Evolutionary conservation across 2,113 vertebrate genomes (phyloP).

Genomic region (Cariama cristata): DNA sequence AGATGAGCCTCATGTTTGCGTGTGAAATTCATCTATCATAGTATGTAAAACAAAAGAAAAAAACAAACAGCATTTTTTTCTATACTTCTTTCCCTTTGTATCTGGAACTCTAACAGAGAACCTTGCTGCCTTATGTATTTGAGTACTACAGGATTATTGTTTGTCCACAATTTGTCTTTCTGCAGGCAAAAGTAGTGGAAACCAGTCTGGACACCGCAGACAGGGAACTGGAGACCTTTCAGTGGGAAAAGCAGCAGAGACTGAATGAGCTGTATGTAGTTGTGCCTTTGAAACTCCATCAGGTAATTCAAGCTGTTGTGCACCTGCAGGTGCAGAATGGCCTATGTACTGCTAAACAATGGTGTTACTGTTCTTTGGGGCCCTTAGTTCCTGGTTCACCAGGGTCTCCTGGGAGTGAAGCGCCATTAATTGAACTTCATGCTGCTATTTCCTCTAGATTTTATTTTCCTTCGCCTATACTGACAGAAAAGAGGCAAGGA

Average conservation of each 20-base stretch:
- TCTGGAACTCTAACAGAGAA: background rate
- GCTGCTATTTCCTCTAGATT: background rate
- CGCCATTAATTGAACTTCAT: background rate
- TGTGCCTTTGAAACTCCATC: constrained; percentile 89
- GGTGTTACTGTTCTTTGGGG: background rate
- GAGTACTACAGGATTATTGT: background rate
- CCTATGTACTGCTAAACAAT: background rate
- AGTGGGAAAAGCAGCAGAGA: constrained; percentile 89
- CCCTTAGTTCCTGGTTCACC: background rate
- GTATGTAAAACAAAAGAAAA: background rate
- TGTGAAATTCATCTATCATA: background rate
- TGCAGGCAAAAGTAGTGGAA: constrained; percentile 81
- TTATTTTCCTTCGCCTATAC: background rate
- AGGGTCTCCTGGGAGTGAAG: background rate
- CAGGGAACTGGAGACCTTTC: constrained; percentile 83
- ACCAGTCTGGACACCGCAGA: constrained; percentile 73
- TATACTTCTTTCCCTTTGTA: background rate
- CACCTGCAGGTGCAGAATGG: background rate
- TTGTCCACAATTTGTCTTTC: background rate
- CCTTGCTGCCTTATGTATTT: background rate
- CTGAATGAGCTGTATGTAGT: constrained; percentile 88
- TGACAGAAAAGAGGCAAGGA: background rate
- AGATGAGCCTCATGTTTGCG: background rate
- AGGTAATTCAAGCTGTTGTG: constrained; percentile 77
- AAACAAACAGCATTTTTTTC: background rate